Conservation (phyloP, 2,113 vertebrate species). For the Sapajus apella region DNA sequence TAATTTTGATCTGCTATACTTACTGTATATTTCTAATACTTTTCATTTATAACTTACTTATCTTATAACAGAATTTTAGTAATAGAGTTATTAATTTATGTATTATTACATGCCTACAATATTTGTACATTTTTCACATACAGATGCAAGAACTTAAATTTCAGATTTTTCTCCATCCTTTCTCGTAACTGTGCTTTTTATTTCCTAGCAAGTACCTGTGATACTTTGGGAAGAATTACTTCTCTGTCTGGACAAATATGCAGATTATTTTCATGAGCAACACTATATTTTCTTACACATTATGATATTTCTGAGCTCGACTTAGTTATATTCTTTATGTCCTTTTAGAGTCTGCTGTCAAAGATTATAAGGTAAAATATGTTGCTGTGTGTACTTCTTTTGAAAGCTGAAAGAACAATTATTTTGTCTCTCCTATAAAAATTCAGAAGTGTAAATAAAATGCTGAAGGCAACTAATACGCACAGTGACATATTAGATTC, state of each 20-base stretch:
- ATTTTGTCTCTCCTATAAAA: background rate
- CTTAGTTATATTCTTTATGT: background rate
- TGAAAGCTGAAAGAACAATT: background rate
- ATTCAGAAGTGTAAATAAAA: background rate
- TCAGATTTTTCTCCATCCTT: background rate
- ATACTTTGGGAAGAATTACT: background rate
- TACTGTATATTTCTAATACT: background rate
- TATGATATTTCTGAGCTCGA: background rate
- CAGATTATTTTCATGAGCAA: background rate
- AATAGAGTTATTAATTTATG: background rate
- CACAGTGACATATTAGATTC: background rate
- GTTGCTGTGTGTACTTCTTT: background rate
- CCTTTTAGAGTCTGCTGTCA: background rate
- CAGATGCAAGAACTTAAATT: background rate
- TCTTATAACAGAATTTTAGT: background rate
- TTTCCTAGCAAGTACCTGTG: background rate
- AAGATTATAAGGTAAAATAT: background rate
- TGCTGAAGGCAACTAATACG: background rate
- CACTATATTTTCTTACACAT: background rate
- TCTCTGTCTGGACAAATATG: background rate
- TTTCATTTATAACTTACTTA: background rate
- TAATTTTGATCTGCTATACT: background rate
- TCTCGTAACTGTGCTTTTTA: background rate
- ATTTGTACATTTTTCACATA: background rate
- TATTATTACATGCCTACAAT: background rate